Conservation (phyloP, 2,797 vertebrate species). For the Megalops cyprinoides region DNA sequence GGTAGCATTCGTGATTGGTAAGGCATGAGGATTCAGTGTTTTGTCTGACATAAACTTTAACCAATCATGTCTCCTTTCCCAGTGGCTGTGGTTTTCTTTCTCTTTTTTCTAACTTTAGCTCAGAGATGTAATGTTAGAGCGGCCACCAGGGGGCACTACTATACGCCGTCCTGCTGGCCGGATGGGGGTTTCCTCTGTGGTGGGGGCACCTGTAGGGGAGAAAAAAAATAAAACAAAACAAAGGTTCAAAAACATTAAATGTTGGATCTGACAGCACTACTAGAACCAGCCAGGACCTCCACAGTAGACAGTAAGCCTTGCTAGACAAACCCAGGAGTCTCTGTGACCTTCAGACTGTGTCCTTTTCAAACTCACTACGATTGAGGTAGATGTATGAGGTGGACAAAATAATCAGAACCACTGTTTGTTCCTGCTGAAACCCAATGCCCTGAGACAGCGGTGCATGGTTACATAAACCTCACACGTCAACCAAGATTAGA, state of each 20-base stretch:
- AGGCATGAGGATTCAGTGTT: constrained; percentile 96
- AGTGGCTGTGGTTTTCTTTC: constrained; percentile 47
- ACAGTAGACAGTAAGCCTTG: neutral
- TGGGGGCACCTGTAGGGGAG: constrained; percentile 63
- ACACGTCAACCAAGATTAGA: neutral
- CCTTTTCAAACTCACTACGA: constrained; percentile 4
- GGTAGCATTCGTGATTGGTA: constrained; percentile 89
- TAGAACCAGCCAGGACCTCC: neutral
- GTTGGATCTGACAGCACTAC: neutral
- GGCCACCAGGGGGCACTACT: constrained; percentile 91
- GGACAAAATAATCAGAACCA: neutral
- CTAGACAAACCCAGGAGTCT: neutral
- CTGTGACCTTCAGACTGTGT: constrained; percentile 20
- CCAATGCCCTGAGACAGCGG: neutral
- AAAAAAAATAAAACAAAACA: too few species aligned
- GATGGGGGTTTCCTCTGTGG: constrained; percentile 75
- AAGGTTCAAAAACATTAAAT: neutral
- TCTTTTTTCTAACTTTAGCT: constrained; percentile 75
- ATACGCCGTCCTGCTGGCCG: constrained; percentile 93
- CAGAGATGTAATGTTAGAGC: constrained; percentile 96
- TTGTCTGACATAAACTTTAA: constrained; percentile 76
- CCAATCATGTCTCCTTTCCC: constrained; percentile 70
- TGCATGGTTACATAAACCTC: neutral
- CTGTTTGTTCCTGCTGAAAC: neutral
- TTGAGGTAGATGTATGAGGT: neutral